phyloP scores from a whole-genome alignment of 2,113 vertebrate genomes.

The Helogale parvula region DNA sequence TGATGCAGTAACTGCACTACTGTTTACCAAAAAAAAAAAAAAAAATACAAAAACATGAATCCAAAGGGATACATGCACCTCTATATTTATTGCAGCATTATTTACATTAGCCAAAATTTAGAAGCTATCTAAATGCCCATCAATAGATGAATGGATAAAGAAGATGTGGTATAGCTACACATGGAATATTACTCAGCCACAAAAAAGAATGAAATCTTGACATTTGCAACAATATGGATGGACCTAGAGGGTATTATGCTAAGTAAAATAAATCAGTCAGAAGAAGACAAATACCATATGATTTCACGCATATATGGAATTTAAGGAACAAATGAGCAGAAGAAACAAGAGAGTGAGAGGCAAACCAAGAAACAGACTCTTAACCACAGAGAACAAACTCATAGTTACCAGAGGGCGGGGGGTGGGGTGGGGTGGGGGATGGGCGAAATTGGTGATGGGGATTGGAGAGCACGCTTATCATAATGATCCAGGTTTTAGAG shows the following conservation, averaged over 20 bases:
- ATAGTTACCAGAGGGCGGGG: too few relatives aligned
- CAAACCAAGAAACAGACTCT: too few relatives aligned
- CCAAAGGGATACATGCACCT: not conserved
- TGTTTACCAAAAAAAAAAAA: not conserved
- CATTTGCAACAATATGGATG: not conserved
- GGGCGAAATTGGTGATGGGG: too few relatives aligned
- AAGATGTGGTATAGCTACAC: not conserved
- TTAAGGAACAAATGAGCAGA: too few relatives aligned
- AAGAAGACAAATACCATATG: too few relatives aligned
- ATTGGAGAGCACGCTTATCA: too few relatives aligned
- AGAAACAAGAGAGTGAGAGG: too few relatives aligned
- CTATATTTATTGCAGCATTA: not conserved
- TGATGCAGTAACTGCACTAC: not conserved
- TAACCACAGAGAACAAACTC: too few relatives aligned
- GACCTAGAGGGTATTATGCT: not conserved
- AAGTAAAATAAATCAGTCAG: too few relatives aligned
- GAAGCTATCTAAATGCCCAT: not conserved
- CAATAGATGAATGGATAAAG: not conserved
- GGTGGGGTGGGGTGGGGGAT: too few relatives aligned
- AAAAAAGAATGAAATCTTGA: not conserved
- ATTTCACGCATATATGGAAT: too few relatives aligned
- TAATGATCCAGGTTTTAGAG: too few relatives aligned
- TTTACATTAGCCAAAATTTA: not conserved
- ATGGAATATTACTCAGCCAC: not conserved
- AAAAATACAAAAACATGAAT: not conserved